Evolutionary conservation across 2,113 vertebrate genomes (phyloP), one percentile per base, ranked within the genome.

Genomic region (Tragelaphus strepsiceros): DNA sequence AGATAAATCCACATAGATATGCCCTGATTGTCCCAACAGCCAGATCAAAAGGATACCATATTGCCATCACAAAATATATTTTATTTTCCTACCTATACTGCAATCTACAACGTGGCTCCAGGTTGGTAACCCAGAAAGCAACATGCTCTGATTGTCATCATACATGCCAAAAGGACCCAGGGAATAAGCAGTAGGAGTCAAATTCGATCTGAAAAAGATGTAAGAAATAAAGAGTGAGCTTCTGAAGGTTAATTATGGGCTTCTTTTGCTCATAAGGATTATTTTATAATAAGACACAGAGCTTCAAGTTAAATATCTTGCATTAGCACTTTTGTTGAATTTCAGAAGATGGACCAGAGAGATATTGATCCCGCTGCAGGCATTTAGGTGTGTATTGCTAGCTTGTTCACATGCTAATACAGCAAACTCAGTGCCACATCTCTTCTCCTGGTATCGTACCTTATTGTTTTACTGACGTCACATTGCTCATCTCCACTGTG

Each of bases 11-110:
- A 54, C 24, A 43, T 58, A 14, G 39, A 17, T 51, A 43, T 26
- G 30, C 39, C 58, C 35, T 90, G 53, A 95, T 94, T 96, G 51
- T 96, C 74, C 80, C 95, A 64, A 56, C 21, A 88, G 62, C 67
- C 92, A 96, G 81, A 96, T 51, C 62, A 95, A 97, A 96, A 51
- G n/a, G 56, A 15, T n/a, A 88, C 26, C 22, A 22, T 53, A 67
- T 26, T 43, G 39, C n/a, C 35, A 62, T 35, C 77, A 54, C 43
- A 81, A 94, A 95, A 77, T 46, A 2, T 16, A 21, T 77, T 49
- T 95, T 74, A 7, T 83, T 19, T 94, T 30, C 28, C 83, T 74
- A 35, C 19, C 83, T 89, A 13, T 10, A 7, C 81, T 71, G 30
- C 32, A 84, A 26, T 58, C 82, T 26, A 39, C 71, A 67, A 5